Evolutionary conservation across 1,140 invertebrate species (phyloP).

Genomic region (Anagrus nilaparvatae): DNA sequence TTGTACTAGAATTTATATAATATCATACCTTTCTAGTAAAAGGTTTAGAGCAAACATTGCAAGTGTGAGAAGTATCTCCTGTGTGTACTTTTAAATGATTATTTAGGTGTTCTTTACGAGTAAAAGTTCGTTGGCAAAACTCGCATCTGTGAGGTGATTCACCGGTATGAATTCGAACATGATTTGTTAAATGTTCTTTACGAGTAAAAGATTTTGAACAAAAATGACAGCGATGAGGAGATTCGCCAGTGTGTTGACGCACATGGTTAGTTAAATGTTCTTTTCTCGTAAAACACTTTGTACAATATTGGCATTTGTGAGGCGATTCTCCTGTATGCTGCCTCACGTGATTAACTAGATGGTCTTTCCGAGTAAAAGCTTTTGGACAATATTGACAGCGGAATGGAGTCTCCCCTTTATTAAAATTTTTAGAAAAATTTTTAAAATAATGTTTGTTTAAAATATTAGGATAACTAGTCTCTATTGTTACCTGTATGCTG

Average conservation of each 20-base stretch:
- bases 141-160: constrained; percentile 75
- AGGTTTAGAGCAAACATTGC: constrained; percentile 75
- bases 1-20: too few species aligned
- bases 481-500: constrained; percentile 67
- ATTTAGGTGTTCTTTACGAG: constrained; percentile 69
- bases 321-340: constrained; percentile 65
- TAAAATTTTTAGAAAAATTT: too few species aligned
- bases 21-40: constrained; percentile 74
- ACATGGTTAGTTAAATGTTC: constrained; percentile 87
- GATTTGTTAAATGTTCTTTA: constrained; percentile 71
- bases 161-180: constrained; percentile 59
- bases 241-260: constrained; percentile 65
- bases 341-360: constrained; percentile 53
- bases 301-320: constrained; percentile 53
- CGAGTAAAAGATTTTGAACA: constrained; percentile 78
- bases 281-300: constrained; percentile 76
- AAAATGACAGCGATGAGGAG: constrained; percentile 69
- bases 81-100: constrained; percentile 82
- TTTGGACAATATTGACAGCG: constrained; percentile 53
- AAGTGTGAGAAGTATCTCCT: constrained; percentile 76
- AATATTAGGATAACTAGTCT: too few species aligned
- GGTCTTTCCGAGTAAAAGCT: constrained; percentile 55
- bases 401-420: constrained; percentile 43
- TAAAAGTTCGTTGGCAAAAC: constrained; percentile 72
- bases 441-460: too few species aligned